These are phyloP conservation scores for Pleuronectes platessa DNA, from an alignment of 2,113 vertebrate species.

Conservation along the genomic window DNA sequence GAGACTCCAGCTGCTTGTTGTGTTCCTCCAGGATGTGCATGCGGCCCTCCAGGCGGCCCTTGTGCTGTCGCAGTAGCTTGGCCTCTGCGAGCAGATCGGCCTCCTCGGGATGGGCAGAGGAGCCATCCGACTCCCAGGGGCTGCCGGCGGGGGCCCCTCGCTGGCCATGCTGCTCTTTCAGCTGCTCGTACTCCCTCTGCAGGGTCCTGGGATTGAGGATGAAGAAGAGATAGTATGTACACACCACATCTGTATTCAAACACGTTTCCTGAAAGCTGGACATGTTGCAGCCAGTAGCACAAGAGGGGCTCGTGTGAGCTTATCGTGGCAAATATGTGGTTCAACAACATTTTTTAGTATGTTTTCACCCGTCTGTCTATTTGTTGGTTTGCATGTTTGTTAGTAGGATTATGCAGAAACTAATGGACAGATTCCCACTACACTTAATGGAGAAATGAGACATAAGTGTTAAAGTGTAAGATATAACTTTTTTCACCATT, in stretches of 20 bases:
- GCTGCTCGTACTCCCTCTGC: constrained; percentile 92
- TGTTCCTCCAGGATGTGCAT: constrained; percentile 99
- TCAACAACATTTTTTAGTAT: background rate
- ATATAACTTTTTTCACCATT: too few relatives aligned
- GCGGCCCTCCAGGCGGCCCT: constrained; percentile 94
- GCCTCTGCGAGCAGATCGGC: constrained; percentile 88
- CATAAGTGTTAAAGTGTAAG: too few relatives aligned
- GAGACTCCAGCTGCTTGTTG: constrained; percentile 97
- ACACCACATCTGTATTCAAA: background rate
- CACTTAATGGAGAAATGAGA: too few relatives aligned
- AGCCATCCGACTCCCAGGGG: constrained; percentile 78
- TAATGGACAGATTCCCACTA: too few relatives aligned
- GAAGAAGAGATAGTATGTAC: background rate
- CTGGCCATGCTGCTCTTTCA: constrained; percentile 90
- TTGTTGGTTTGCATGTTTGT: too few relatives aligned
- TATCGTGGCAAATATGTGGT: too few relatives aligned
- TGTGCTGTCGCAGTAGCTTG: constrained; percentile 95
- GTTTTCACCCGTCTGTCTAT: too few relatives aligned
- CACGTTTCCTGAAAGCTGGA: too few relatives aligned
- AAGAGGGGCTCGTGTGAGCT: background rate
- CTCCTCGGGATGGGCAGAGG: constrained; percentile 71
- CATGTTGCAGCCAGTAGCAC: background rate
- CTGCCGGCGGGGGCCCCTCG: constrained; percentile 75
- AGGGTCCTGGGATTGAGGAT: constrained; percentile 80
- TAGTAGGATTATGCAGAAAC: too few relatives aligned